phyloP scores from a whole-genome alignment of 2,113 vertebrate genomes.

The Gallinago paraguaiae region DNA sequence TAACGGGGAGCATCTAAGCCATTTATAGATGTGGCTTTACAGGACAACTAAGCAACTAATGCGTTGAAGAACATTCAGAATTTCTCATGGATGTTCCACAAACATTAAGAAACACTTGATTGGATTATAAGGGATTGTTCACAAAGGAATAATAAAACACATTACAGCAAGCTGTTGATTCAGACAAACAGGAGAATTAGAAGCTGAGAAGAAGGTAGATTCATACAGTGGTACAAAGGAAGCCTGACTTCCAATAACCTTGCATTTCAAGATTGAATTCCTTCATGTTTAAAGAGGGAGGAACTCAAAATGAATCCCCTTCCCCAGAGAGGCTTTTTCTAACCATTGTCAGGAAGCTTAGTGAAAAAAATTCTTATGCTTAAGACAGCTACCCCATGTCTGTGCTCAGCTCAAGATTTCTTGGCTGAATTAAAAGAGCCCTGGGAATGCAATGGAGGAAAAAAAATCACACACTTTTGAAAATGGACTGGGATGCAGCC shows the following conservation, averaged over 20 bases:
- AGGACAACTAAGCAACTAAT: not conserved
- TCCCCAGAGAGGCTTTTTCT: not conserved
- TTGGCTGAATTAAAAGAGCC: not conserved
- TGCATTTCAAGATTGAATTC: not conserved
- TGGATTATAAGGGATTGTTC: not conserved
- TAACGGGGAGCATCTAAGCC: not conserved
- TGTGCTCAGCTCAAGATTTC: not conserved
- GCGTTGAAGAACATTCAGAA: not conserved
- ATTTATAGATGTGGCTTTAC: not conserved
- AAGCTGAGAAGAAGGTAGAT: not conserved
- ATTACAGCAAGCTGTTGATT: not conserved
- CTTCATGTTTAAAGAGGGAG: not conserved
- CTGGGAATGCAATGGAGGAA: not conserved
- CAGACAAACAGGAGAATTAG: not conserved
- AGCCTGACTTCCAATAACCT: not conserved
- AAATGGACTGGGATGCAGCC: fast-evolving
- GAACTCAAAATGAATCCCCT: not conserved
- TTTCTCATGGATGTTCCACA: not conserved
- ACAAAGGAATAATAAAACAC: not conserved
- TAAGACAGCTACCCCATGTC: not conserved
- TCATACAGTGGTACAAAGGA: not conserved
- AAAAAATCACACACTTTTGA: not conserved
- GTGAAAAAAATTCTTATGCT: not conserved
- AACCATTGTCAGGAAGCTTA: not conserved
- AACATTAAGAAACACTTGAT: not conserved